Conservation (phyloP, 2,888 invertebrate species). For the Ectropis crepuscularia region DNA sequence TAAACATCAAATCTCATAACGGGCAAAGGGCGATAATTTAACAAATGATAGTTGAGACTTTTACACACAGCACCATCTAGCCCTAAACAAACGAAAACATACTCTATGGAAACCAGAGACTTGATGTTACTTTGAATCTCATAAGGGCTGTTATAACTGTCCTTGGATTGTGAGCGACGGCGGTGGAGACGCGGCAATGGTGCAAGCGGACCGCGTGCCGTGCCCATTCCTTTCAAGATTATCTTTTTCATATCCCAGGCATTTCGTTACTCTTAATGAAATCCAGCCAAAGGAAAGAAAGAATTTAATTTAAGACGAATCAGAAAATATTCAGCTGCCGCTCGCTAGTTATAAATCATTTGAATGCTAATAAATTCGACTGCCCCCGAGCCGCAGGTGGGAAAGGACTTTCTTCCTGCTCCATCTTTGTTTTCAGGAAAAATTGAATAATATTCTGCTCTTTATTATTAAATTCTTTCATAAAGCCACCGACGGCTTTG, state of each 20-base stretch:
- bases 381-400: conserved; percentile 77
- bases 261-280: conserved; percentile 82
- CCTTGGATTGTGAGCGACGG: not conserved
- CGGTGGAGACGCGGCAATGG: not conserved
- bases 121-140: not conserved
- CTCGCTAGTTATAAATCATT: conserved; percentile 84
- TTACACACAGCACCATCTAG: too few species aligned
- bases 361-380: conserved; percentile 85
- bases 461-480: conserved; percentile 81
- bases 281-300: conserved; percentile 83
- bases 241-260: conserved; percentile 78
- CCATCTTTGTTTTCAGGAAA: conserved; percentile 78
- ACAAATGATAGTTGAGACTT: too few species aligned
- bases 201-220: not conserved
- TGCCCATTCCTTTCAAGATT: conserved; percentile 57
- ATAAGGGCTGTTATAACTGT: too few species aligned
- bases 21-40: too few species aligned
- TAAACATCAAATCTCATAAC: too few species aligned
- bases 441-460: conserved; percentile 79
- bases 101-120: not conserved
- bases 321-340: conserved; percentile 83
- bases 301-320: conserved; percentile 84
- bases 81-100: too few species aligned
- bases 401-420: conserved; percentile 76
- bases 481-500: conserved; percentile 74